Conservation (phyloP, 2,888 invertebrate species). For the Cephonodes hylas region DNA sequence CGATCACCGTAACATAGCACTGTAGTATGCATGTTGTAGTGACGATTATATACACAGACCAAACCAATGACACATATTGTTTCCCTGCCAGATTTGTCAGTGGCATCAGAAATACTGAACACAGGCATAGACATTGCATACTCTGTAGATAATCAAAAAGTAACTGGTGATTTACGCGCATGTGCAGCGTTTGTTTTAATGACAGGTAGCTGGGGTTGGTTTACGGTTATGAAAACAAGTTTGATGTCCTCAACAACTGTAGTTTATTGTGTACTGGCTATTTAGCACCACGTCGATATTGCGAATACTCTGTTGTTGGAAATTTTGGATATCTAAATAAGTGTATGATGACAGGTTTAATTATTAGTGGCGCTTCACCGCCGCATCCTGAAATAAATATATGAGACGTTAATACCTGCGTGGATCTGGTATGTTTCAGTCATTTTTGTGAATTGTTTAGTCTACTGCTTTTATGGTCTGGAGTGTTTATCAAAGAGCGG, state of each 20-base stretch:
- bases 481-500: neutral
- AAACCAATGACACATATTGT: too few relatives aligned
- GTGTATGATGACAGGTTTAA: slow-evolving; percentile 65
- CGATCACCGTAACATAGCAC: too few relatives aligned
- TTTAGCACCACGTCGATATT: neutral
- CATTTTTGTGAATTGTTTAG: neutral
- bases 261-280: neutral
- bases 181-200: neutral
- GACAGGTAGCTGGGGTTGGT: neutral
- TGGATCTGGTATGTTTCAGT: neutral
- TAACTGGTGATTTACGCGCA: neutral
- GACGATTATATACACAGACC: too few relatives aligned
- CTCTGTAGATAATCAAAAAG: too few relatives aligned
- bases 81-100: too few relatives aligned
- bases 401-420: neutral
- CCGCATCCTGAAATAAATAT: slow-evolving; percentile 23
- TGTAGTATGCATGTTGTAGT: too few relatives aligned
- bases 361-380: slow-evolving; percentile 46
- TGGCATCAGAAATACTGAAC: too few relatives aligned
- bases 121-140: too few relatives aligned
- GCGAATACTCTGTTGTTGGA: neutral
- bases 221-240: neutral
- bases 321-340: slow-evolving; percentile 53
- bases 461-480: neutral
- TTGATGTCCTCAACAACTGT: neutral